A percentile compares a stretch with the other conserved stretches of the same genome.
These are phyloP conservation scores for Drosophila nr. fundita DNA, from an alignment of 2,888 invertebrate species.

Conservation along the genomic window DNA sequence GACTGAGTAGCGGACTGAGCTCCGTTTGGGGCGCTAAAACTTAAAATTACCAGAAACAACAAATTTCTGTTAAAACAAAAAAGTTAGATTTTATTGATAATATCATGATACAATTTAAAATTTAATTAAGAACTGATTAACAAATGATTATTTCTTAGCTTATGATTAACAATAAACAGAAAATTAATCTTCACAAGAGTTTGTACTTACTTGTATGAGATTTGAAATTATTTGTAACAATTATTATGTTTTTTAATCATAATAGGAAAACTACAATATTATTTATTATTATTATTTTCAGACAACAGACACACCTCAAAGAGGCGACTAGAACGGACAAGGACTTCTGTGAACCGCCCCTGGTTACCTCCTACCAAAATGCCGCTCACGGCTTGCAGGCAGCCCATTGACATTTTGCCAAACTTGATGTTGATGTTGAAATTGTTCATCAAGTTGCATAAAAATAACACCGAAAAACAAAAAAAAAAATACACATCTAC, in stretches of 20 bases:
- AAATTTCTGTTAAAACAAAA: not conserved
- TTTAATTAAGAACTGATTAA: not conserved
- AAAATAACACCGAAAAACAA: slow-evolving; percentile 77
- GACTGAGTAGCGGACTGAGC: slow-evolving; percentile 35
- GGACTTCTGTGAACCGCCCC: slow-evolving; percentile 37
- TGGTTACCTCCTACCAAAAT: slow-evolving; percentile 45
- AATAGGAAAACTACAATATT: not conserved
- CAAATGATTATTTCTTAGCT: not conserved
- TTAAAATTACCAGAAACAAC: not conserved
- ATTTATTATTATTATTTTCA: not conserved
- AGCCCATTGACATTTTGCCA: slow-evolving; percentile 78
- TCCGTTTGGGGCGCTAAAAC: not conserved
- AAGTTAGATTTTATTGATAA: not conserved
- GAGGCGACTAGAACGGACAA: not conserved
- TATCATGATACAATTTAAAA: not conserved
- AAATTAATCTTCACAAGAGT: not conserved
- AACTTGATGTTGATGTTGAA: slow-evolving; percentile 81
- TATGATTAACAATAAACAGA: not conserved
- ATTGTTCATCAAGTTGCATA: slow-evolving; percentile 81
- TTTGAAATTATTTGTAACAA: not conserved
- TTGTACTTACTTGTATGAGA: not conserved
- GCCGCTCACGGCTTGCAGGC: slow-evolving; percentile 60
- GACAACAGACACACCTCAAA: not conserved
- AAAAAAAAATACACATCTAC: slow-evolving; percentile 31
- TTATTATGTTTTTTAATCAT: not conserved